A percentile compares a stretch with the other conserved stretches of the same genome.
phyloP scores from a whole-genome alignment of 2,888 invertebrate species.

The Agrotis puta region DNA sequence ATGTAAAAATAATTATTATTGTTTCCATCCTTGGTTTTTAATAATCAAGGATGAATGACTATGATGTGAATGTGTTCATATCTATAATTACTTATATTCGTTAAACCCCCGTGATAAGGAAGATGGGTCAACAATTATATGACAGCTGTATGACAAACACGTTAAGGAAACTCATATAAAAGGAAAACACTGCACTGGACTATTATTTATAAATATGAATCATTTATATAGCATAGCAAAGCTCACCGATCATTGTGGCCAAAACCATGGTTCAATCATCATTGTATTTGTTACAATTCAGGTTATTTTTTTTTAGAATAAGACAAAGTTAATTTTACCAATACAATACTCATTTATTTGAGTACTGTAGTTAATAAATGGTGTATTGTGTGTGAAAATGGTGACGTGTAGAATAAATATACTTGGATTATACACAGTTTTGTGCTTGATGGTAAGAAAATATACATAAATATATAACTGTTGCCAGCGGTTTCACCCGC shows the following conservation, averaged over 20 bases:
- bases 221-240: neutral
- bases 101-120: no score
- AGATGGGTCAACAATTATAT: neutral
- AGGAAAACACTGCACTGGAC: constrained; percentile 19
- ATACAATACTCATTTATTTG: neutral
- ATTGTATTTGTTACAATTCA: constrained; percentile 12
- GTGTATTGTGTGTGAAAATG: neutral
- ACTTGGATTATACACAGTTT: constrained; percentile 18
- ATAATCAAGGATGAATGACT: constrained; percentile 3
- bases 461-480: no score
- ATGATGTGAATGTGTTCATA: neutral
- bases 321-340: no score
- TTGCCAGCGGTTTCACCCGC: no score
- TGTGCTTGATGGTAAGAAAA: constrained; percentile 28
- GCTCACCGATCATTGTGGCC: constrained; percentile 14
- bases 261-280: constrained; percentile 13
- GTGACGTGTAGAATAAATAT: constrained; percentile 19
- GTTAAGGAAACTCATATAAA: constrained; percentile 16
- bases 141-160: neutral
- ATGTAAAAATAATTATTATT: neutral
- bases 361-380: neutral
- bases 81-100: neutral
- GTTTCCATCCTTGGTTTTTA: neutral
- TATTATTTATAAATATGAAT: constrained; percentile 9
- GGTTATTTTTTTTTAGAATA: neutral